These are phyloP conservation scores for Hemichromis elongatus DNA, from an alignment of 2,113 vertebrate species.

Conservation along the genomic window DNA sequence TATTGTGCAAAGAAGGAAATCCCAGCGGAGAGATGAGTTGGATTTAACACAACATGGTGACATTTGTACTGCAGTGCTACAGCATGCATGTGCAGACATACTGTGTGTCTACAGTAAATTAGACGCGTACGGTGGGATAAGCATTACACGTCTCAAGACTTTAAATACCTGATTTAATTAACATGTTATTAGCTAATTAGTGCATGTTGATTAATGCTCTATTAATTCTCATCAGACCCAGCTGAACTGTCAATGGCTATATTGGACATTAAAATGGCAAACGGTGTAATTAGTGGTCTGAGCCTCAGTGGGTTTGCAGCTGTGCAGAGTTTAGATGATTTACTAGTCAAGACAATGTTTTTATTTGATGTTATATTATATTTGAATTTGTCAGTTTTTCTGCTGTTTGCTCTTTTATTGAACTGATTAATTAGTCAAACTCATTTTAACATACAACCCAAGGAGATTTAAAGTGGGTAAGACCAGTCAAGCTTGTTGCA, in stretches of 20 bases:
- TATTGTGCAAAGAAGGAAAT: background rate
- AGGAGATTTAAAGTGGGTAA: background rate
- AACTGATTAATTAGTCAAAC: background rate
- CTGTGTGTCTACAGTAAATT: background rate
- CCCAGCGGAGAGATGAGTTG: background rate
- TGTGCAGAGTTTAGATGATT: constrained; percentile 9
- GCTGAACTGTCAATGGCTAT: constrained; percentile 60
- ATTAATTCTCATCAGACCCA: constrained; percentile 70
- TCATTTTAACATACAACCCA: background rate
- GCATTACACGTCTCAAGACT: constrained; percentile 66
- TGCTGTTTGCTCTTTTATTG: background rate
- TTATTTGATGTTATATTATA: background rate
- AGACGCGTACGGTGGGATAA: constrained; percentile 47
- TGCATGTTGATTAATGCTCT: constrained; percentile 74
- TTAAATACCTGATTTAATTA: constrained; percentile 76
- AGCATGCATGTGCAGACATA: background rate
- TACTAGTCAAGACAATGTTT: constrained; percentile 2
- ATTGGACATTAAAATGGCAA: constrained; percentile 63
- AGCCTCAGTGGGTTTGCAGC: constrained; percentile 28
- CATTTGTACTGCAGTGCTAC: background rate
- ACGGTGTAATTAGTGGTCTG: constrained; percentile 61
- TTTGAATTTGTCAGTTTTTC: background rate
- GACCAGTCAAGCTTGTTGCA: background rate
- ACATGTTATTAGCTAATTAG: constrained; percentile 77
- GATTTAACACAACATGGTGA: constrained; percentile 10